Evolutionary conservation across 2,113 vertebrate species (phyloP).

Genomic region (Petroica traversi): DNA sequence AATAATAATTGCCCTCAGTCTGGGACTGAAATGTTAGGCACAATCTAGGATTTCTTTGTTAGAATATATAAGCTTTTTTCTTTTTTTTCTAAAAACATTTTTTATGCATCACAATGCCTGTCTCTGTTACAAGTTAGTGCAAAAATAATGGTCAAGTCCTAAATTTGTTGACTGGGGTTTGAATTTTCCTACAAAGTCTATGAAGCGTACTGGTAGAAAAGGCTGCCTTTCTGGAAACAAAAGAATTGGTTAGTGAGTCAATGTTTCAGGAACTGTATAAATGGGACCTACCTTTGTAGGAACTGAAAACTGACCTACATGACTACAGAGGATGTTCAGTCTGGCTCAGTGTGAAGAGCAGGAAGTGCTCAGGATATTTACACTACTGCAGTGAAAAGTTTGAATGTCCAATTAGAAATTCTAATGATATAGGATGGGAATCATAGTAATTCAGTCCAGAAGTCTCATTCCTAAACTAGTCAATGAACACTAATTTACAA

Average conservation of each 20-base stretch:
- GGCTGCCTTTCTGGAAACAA: background rate
- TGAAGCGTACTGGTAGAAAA: background rate
- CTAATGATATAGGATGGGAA: background rate
- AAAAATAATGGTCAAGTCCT: background rate
- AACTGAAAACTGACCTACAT: background rate
- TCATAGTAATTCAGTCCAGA: background rate
- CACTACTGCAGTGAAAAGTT: background rate
- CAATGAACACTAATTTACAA: background rate
- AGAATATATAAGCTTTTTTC: background rate
- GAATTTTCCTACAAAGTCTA: background rate
- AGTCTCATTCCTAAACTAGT: background rate
- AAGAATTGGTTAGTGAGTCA: background rate
- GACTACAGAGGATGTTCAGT: background rate
- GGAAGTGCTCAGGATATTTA: background rate
- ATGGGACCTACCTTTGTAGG: background rate
- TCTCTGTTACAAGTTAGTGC: background rate
- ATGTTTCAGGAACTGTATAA: background rate
- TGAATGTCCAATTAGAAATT: background rate
- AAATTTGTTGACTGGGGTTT: background rate
- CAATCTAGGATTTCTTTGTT: background rate
- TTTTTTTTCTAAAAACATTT: background rate
- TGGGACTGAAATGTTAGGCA: background rate
- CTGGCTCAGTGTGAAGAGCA: background rate
- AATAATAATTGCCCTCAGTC: background rate
- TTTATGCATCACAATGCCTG: accelerated